Percentiles rank a stretch among this genome's conserved stretches.
These are phyloP conservation scores for Tineola bisselliella DNA, from an alignment of 2,888 invertebrate species.

Conservation along the genomic window DNA sequence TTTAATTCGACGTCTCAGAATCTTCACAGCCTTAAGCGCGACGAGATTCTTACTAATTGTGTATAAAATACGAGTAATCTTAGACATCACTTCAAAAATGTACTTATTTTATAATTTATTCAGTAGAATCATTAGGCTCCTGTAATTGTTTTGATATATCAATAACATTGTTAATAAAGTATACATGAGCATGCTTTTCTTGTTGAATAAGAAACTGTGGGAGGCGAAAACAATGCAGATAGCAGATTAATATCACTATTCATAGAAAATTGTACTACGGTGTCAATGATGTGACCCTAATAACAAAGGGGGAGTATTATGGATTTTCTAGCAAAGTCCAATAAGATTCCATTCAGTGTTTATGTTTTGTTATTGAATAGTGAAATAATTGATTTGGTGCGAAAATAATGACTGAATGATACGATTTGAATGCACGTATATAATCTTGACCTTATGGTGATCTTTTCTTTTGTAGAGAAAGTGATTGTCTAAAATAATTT, in stretches of 20 bases:
- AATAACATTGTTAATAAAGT: not conserved
- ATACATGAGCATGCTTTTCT: slow-evolving; percentile 8
- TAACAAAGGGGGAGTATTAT: not conserved
- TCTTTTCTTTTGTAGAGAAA: not conserved
- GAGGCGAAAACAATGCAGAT: slow-evolving; percentile 11
- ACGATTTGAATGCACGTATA: slow-evolving; percentile 1
- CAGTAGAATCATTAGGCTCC: not conserved
- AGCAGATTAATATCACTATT: not conserved
- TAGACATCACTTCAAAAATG: too few relatives aligned
- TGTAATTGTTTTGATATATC: slow-evolving; percentile 10
- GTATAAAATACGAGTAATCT: too few relatives aligned
- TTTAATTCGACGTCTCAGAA: too few relatives aligned
- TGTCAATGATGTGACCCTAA: slow-evolving; percentile 9
- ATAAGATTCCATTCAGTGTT: not conserved
- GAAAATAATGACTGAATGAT: not conserved
- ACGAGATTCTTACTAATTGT: too few relatives aligned
- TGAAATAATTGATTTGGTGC: not conserved
- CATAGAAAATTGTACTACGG: slow-evolving; percentile 9
- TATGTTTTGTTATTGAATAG: not conserved
- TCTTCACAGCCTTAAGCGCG: too few relatives aligned
- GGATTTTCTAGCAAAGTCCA: not conserved
- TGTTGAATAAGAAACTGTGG: slow-evolving; percentile 14
- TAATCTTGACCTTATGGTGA: not conserved
- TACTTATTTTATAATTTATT: too few relatives aligned
- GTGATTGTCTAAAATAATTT: not conserved